These are phyloP conservation scores for Philopotamus ludificatus DNA, from an alignment of 1,140 invertebrate genomes.

Conservation along the genomic window DNA sequence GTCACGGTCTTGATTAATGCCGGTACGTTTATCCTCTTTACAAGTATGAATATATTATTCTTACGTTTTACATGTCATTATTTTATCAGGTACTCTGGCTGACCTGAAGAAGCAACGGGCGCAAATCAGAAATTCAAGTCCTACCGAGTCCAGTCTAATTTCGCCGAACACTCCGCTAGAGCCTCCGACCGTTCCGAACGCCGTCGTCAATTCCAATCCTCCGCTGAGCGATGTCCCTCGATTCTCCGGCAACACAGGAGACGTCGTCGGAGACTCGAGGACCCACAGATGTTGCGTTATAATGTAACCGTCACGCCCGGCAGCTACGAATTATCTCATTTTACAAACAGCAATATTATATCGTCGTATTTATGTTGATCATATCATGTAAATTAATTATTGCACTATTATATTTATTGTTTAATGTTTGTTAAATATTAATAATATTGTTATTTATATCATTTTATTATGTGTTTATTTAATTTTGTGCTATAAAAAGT, in stretches of 20 bases:
- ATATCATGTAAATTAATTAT: background rate
- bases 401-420: background rate
- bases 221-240: constrained; percentile 46
- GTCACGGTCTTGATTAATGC: constrained; percentile 75
- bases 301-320: too few species aligned
- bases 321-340: too few species aligned
- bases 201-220: constrained; percentile 37
- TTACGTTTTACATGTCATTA: background rate
- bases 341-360: too few species aligned
- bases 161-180: constrained; percentile 43
- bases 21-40: constrained; percentile 47
- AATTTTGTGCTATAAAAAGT: too few species aligned
- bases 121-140: constrained; percentile 67
- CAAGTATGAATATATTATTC: background rate
- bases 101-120: constrained; percentile 88
- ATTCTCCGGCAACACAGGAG: constrained; percentile 53
- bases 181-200: constrained; percentile 43
- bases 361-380: background rate
- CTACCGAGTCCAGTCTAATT: constrained; percentile 49
- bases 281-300: constrained; percentile 54
- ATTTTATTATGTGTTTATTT: too few species aligned
- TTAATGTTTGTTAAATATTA: too few species aligned
- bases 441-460: too few species aligned
- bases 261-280: constrained; percentile 53
- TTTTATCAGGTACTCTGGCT: constrained; percentile 66